These are phyloP conservation scores for Hippocampus mohnikei DNA, from an alignment of 2,113 vertebrate species.

Conservation along the genomic window DNA sequence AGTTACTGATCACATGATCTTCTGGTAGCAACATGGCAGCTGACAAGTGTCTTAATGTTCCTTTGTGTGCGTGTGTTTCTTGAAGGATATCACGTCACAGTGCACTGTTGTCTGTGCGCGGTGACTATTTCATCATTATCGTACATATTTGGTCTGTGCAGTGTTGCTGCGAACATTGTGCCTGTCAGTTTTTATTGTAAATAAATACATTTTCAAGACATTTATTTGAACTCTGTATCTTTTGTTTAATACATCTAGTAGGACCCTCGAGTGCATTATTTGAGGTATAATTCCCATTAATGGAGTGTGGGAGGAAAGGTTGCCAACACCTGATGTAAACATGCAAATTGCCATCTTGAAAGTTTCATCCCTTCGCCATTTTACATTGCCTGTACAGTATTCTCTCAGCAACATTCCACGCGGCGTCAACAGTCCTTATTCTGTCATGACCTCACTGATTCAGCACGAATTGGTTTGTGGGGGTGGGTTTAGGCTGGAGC, in stretches of 20 bases:
- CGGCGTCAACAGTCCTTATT: not conserved
- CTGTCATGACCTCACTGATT: not conserved
- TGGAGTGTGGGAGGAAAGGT: not conserved
- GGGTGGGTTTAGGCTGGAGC: not conserved
- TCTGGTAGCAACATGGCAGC: not conserved
- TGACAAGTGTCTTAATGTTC: not conserved
- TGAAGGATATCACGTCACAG: not conserved
- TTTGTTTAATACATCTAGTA: too few relatives aligned
- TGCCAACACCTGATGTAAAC: not conserved
- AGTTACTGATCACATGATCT: not conserved
- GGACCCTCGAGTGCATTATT: too few relatives aligned
- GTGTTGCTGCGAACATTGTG: slow-evolving; percentile 38
- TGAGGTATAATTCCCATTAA: too few relatives aligned
- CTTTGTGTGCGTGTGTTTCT: too few relatives aligned
- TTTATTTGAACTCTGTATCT: not conserved
- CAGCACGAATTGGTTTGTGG: not conserved
- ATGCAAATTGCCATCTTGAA: not conserved
- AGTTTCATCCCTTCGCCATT: not conserved
- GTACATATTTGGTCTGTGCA: slow-evolving; percentile 40
- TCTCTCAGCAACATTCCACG: not conserved
- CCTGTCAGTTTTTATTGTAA: slow-evolving; percentile 49
- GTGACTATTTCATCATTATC: slow-evolving; percentile 30
- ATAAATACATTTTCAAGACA: slow-evolving; percentile 49
- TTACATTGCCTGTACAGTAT: not conserved
- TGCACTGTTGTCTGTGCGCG: slow-evolving; percentile 15